Percentiles rank a stretch among this genome's conserved stretches.
phyloP scores from a whole-genome alignment of 2,113 vertebrate species.

The Datnioides undecimradiatus region DNA sequence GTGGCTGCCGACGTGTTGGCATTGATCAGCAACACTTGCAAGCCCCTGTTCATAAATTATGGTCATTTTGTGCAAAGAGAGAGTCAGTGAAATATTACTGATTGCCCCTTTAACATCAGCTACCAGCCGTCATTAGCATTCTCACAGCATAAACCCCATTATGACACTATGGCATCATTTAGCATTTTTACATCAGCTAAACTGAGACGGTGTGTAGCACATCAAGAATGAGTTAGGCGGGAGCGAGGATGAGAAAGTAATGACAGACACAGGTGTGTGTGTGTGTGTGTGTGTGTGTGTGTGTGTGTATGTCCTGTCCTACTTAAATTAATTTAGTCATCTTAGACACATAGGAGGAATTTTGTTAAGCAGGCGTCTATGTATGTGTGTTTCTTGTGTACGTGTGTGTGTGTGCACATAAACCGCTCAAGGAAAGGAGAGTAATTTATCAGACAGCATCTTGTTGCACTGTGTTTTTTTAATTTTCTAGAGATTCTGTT shows the following conservation, averaged over 20 bases:
- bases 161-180: slow-evolving; percentile 59
- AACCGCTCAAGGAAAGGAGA: slow-evolving; percentile 20
- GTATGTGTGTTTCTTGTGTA: background rate
- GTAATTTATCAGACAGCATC: slow-evolving; percentile 61
- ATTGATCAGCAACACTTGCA: slow-evolving; percentile 48
- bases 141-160: slow-evolving; percentile 62
- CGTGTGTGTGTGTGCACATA: background rate
- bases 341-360: slow-evolving; percentile 16
- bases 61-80: slow-evolving; percentile 31
- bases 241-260: slow-evolving; percentile 41
- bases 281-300: slow-evolving; percentile 1
- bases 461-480: slow-evolving; percentile 46
- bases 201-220: slow-evolving; percentile 46
- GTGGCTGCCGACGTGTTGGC: slow-evolving; percentile 37
- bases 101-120: slow-evolving; percentile 64
- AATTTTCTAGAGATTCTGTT: slow-evolving; percentile 56
- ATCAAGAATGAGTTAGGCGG: slow-evolving; percentile 46
- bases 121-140: slow-evolving; percentile 61
- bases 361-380: slow-evolving; percentile 21
- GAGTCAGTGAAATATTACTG: slow-evolving; percentile 58
- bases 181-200: slow-evolving; percentile 58
- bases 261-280: slow-evolving; percentile 23
- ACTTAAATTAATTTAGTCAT: slow-evolving; percentile 26
- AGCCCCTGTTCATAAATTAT: slow-evolving; percentile 51
- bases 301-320: slow-evolving; percentile 28